These are phyloP conservation scores for Characodon lateralis DNA, from an alignment of 2,797 vertebrate species.

Conservation along the genomic window DNA sequence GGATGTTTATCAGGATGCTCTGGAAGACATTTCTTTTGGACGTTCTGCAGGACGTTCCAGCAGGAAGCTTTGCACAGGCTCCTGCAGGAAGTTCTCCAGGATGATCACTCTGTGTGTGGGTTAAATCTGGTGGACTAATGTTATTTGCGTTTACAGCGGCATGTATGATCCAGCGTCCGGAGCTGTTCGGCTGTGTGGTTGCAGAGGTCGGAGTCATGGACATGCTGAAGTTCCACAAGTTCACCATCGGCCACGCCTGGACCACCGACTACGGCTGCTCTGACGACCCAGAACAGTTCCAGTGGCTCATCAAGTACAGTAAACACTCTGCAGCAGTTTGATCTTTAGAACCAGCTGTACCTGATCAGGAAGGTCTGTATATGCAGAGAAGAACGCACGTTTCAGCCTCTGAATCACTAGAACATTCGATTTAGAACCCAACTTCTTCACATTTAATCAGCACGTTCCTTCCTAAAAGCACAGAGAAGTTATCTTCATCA, in stretches of 20 bases:
- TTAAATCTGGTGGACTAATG: not conserved
- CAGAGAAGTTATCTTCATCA: no score
- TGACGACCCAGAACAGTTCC: conserved; percentile 75
- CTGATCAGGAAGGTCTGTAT: no score
- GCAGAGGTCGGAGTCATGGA: conserved; percentile 84
- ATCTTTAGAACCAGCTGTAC: not conserved
- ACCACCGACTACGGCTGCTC: conserved; percentile 84
- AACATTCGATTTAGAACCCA: no score
- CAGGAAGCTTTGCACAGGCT: not conserved
- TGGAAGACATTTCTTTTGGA: no score
- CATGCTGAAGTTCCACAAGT: conserved; percentile 85
- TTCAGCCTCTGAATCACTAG: no score
- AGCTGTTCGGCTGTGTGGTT: conserved; percentile 81
- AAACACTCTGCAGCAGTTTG: not conserved
- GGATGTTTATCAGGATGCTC: no score
- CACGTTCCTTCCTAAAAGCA: no score
- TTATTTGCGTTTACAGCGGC: conserved; percentile 64
- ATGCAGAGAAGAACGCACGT: no score
- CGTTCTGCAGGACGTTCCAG: no score
- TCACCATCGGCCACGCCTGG: conserved; percentile 85
- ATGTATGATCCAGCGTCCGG: conserved; percentile 80
- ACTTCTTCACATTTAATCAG: no score
- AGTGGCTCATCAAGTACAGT: conserved; percentile 80
- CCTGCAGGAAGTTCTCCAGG: not conserved
- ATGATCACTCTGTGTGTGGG: not conserved